These are phyloP conservation scores for Heptranchias perlo DNA, from an alignment of 2,113 vertebrate genomes.

Conservation along the genomic window DNA sequence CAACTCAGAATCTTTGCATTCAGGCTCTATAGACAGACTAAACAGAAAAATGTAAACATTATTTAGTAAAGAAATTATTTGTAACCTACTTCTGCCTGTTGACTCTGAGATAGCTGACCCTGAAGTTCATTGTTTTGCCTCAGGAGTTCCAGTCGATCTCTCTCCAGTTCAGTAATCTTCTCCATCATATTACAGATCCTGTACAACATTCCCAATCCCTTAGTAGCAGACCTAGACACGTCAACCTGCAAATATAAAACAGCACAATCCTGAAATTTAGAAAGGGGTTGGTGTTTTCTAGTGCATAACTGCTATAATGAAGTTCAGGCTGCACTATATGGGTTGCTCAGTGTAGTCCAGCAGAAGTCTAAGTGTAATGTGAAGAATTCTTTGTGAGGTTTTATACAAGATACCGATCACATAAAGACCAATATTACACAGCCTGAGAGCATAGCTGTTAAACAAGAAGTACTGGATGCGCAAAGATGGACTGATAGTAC, in stretches of 20 bases:
- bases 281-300: neutral
- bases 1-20: neutral
- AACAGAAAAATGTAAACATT: neutral
- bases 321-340: neutral
- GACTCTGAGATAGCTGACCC: neutral
- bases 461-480: neutral
- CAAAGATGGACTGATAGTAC: neutral
- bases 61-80: neutral
- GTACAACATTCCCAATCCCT: neutral
- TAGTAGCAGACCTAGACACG: neutral
- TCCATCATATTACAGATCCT: constrained; percentile 8
- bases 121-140: constrained; percentile 7
- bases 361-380: neutral
- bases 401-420: neutral
- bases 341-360: neutral
- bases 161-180: neutral
- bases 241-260: neutral
- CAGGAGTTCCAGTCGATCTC: neutral
- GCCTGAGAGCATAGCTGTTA: neutral
- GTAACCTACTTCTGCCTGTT: neutral
- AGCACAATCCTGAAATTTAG: neutral
- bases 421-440: neutral
- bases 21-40: neutral
- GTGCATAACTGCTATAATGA: neutral
- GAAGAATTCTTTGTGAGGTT: neutral